Evolutionary conservation across 2,797 vertebrate genomes (phyloP).

Genomic region (Acanthis flammea): DNA sequence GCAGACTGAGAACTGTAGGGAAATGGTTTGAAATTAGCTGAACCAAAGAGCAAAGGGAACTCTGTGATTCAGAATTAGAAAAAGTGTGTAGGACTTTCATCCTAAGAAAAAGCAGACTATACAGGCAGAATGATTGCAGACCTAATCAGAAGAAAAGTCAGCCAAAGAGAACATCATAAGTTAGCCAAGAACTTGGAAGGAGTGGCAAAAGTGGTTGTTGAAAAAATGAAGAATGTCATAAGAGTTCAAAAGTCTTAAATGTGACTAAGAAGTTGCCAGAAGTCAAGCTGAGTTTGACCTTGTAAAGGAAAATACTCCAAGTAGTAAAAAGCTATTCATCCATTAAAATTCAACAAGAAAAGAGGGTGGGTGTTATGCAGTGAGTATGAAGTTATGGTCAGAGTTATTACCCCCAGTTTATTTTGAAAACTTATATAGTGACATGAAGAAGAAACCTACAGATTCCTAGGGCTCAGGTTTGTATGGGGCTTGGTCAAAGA

Average conservation of each 20-base stretch:
- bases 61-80: conserved; percentile 1
- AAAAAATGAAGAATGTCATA: background rate
- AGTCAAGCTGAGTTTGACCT: conserved; percentile 38
- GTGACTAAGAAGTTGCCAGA: background rate
- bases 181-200: background rate
- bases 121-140: background rate
- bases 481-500: background rate
- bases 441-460: background rate
- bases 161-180: background rate
- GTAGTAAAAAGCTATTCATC: background rate
- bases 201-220: background rate
- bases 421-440: background rate
- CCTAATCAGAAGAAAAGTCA: background rate
- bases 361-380: background rate
- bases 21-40: background rate
- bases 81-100: background rate
- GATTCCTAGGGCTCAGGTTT: background rate
- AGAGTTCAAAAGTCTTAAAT: background rate
- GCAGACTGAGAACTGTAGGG: background rate
- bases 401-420: background rate
- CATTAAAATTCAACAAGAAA: background rate
- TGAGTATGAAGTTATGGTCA: background rate
- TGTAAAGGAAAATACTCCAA: background rate
- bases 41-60: background rate
- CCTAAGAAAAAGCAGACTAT: background rate